Evolutionary conservation across 1,140 invertebrate species (phyloP).

Genomic region (Halotydeus destructor): DNA sequence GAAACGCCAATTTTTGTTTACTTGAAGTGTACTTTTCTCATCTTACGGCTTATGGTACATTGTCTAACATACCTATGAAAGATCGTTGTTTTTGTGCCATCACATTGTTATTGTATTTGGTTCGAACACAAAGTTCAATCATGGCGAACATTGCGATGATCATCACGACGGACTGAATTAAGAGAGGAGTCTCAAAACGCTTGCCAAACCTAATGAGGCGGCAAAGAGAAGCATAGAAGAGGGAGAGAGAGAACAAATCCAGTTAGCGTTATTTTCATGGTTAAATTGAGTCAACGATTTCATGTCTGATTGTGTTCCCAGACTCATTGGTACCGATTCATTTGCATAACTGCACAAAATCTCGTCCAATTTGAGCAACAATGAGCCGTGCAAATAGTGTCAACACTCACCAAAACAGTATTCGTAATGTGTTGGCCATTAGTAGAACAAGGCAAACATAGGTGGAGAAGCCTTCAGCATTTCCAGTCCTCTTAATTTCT

Average conservation of each 20-base stretch:
- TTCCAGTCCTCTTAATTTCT: constrained; percentile 68
- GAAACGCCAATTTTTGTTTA: too few species aligned
- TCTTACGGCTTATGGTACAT: too few species aligned
- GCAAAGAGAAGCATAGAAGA: too few species aligned
- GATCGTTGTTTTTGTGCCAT: constrained; percentile 46
- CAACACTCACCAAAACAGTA: constrained; percentile 78
- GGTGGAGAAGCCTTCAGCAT: constrained; percentile 81
- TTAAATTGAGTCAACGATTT: too few species aligned
- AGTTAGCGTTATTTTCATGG: too few species aligned
- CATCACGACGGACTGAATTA: constrained; percentile 94
- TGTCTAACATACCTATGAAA: constrained; percentile 69
- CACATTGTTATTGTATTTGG: constrained; percentile 56
- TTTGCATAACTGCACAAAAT: too few species aligned
- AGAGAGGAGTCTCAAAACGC: constrained; percentile 75
- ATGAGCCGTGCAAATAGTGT: too few species aligned
- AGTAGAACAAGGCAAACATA: constrained; percentile 86
- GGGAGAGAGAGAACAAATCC: constrained; percentile 15
- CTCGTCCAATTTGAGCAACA: too few species aligned
- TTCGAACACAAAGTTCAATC: constrained; percentile 76
- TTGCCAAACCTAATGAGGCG: constrained; percentile 99
- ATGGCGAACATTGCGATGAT: constrained; percentile 84
- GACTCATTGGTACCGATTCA: too few species aligned
- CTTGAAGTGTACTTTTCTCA: too few species aligned
- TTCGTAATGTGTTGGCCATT: constrained; percentile 84
- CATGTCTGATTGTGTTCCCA: too few species aligned